Evolutionary conservation across 2,888 invertebrate species (phyloP), one percentile per base, ranked within the genome.

Genomic region (Tenthredo mesomela): DNA sequence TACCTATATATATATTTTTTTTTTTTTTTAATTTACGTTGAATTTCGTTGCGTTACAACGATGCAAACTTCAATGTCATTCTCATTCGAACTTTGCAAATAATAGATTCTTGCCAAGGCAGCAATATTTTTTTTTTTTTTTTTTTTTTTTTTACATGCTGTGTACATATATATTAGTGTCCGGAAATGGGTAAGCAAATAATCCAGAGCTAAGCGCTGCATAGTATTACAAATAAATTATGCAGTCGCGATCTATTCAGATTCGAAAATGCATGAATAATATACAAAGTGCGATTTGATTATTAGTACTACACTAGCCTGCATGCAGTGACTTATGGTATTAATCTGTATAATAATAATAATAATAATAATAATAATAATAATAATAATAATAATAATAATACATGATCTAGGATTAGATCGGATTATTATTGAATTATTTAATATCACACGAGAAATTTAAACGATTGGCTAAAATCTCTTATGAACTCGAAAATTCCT

Each of bases 131-230:
- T n/a, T n/a, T n/a, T n/a, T n/a, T n/a, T n/a, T n/a, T n/a, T n/a
- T n/a, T n/a, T n/a, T n/a, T n/a, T n/a, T n/a, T n/a, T n/a, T n/a
- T n/a, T n/a, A n/a, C n/a, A n/a, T n/a, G n/a, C 43, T 73, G 10
- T 47, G 10, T 25, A 73, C 7, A n/a, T 10, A 6, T 10, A 5
- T 5, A 73, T 40, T 9, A 6, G 18, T n/a, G 37, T 33, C 70
- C 73, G 73, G 73, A 73, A n/a, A 15, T 73, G n/a, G 47, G n/a
- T 73, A 43, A 43, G 43, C 73, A 47, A 73, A 73, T 73, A 67
- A 33, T 18, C 18, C 6, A 29, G 1, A 18, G 67, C 43, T 15
- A 21, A n/a, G n/a, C 15, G 25, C 25, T 47, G 43, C 43, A n/a
- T 21, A 10, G 15, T 10, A 12, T 43, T 43, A 7, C 12, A 9